A percentile compares a stretch with the other conserved stretches of the same genome.
These are phyloP conservation scores for Probaryconus sp. DNA, from an alignment of 1,140 invertebrate genomes.

Conservation along the genomic window DNA sequence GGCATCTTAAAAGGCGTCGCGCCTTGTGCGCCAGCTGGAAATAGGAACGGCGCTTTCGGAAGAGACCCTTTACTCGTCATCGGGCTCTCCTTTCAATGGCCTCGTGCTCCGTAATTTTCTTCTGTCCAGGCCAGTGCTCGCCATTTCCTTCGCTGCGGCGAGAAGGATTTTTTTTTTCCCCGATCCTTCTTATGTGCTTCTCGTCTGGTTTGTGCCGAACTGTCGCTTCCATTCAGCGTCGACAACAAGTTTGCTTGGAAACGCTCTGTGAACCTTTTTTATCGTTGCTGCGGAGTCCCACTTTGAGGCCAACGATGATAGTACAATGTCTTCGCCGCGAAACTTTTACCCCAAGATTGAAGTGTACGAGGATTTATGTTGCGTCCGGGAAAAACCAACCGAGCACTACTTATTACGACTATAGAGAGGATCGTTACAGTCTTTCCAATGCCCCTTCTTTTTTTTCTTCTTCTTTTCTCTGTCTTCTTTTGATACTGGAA, in stretches of 20 bases:
- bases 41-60: too few species aligned
- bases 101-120: conserved; percentile 43
- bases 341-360: conserved; percentile 28
- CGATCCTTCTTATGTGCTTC: conserved; percentile 29
- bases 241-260: conserved; percentile 49
- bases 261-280: conserved; percentile 41
- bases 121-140: conserved; percentile 50
- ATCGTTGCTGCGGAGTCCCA: conserved; percentile 22
- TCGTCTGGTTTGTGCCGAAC: conserved; percentile 22
- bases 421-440: too few species aligned
- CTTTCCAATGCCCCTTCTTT: too few species aligned
- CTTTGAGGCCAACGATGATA: conserved; percentile 23
- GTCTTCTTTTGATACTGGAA: too few species aligned
- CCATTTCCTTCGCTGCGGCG: conserved; percentile 36
- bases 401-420: too few species aligned
- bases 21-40: conserved; percentile 33
- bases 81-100: conserved; percentile 44
- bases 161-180: conserved; percentile 10
- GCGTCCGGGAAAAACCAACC: too few species aligned
- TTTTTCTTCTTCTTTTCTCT: too few species aligned
- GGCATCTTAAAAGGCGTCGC: conserved; percentile 66
- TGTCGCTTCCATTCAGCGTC: conserved; percentile 52
- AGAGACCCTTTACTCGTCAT: conserved; percentile 51
- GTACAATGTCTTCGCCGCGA: conserved; percentile 40
- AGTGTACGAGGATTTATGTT: conserved; percentile 6